These are phyloP conservation scores for Redunca redunca DNA, from an alignment of 2,113 vertebrate genomes.

Conservation along the genomic window DNA sequence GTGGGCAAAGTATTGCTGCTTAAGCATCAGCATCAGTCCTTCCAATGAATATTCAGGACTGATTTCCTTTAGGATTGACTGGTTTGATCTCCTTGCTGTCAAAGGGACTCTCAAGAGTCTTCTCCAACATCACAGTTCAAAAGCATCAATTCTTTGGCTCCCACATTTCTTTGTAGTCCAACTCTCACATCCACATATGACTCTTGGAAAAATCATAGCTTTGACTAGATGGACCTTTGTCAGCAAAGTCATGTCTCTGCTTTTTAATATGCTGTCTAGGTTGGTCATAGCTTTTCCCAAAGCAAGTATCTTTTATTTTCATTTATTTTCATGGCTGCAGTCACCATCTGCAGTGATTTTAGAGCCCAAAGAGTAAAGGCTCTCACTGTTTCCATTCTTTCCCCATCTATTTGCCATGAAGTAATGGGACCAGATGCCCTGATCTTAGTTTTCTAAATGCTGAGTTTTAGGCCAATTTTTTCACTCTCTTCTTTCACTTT, in stretches of 20 bases:
- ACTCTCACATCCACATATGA: background rate
- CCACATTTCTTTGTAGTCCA: background rate
- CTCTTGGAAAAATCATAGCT: background rate
- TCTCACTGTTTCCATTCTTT: background rate
- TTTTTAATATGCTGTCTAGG: background rate
- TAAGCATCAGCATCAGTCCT: background rate
- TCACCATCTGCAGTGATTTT: background rate
- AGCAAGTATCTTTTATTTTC: background rate
- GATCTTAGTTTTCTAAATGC: background rate
- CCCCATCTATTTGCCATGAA: background rate
- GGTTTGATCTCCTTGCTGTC: background rate
- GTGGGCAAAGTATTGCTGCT: background rate
- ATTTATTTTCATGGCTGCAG: background rate
- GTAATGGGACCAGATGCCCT: background rate
- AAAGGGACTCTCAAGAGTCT: background rate
- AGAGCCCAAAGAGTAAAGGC: background rate
- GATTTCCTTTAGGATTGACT: background rate
- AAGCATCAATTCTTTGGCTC: background rate
- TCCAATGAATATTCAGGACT: background rate
- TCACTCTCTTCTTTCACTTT: background rate
- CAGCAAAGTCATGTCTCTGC: background rate
- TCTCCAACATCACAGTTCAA: background rate
- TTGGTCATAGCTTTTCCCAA: background rate
- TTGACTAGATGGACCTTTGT: background rate
- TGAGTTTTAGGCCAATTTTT: background rate